phyloP scores from a whole-genome alignment of 2,113 vertebrate genomes.

The Zosterops japonicus region DNA sequence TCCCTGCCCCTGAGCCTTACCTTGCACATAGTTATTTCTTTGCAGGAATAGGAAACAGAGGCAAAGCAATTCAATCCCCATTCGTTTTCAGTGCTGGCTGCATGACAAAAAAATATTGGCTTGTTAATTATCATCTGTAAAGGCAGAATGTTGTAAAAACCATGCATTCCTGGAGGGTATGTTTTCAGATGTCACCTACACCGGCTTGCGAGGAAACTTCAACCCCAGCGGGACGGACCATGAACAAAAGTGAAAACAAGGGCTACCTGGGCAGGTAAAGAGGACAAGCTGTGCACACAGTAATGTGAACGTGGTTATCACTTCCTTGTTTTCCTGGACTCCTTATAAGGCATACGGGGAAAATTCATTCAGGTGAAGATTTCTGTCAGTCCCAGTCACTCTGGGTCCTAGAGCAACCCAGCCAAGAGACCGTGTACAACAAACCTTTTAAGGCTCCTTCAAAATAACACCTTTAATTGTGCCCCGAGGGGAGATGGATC shows the following conservation, averaged over 20 bases:
- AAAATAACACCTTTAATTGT: background rate
- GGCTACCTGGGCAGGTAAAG: slow-evolving; percentile 79
- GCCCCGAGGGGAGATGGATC: background rate
- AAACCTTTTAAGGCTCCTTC: background rate
- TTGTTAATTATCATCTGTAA: slow-evolving; percentile 66
- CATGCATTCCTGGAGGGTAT: slow-evolving; percentile 17
- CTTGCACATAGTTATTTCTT: slow-evolving; percentile 84
- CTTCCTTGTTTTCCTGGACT: slow-evolving; percentile 89
- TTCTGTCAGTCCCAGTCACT: slow-evolving; percentile 48
- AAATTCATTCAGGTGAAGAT: slow-evolving; percentile 73
- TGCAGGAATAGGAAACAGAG: slow-evolving; percentile 86
- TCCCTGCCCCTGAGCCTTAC: slow-evolving; percentile 76
- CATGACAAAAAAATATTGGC: slow-evolving; percentile 70
- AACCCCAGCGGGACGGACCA: background rate
- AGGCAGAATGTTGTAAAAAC: slow-evolving; percentile 42
- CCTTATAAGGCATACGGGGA: slow-evolving; percentile 84
- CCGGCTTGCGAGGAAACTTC: slow-evolving; percentile 56
- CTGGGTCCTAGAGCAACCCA: slow-evolving; percentile 64
- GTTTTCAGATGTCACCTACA: slow-evolving; percentile 56
- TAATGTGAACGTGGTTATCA: slow-evolving; percentile 73
- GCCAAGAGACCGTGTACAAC: background rate
- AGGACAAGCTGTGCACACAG: slow-evolving; percentile 70
- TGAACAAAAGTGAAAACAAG: slow-evolving; percentile 71
- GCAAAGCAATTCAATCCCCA: slow-evolving; percentile 92
- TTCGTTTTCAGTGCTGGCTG: slow-evolving; percentile 88